Percentiles rank a stretch among this genome's conserved stretches.
Evolutionary conservation across 2,888 invertebrate species (phyloP).

Genomic region (Ophion slaviceki): DNA sequence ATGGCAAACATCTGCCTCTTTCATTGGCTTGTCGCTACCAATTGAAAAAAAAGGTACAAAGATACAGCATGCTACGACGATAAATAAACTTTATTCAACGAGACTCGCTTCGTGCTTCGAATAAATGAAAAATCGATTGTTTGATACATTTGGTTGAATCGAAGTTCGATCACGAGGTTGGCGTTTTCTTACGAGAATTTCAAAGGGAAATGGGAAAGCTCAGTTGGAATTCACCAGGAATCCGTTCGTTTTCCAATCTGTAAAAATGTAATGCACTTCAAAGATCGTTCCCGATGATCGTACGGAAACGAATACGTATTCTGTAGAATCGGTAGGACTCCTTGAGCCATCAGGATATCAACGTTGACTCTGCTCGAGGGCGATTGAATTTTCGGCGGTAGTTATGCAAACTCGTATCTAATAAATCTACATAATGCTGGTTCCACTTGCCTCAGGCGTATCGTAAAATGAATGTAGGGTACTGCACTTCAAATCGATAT

Average conservation of each 20-base stretch:
- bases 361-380: constrained; percentile 3
- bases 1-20: neutral
- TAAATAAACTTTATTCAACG: too few species aligned
- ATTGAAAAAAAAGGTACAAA: neutral
- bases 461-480: neutral
- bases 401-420: constrained; percentile 25
- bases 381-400: constrained; percentile 36
- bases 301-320: neutral
- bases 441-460: constrained; percentile 1
- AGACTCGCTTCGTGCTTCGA: neutral
- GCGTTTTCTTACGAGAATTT: neutral
- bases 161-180: constrained; percentile 5
- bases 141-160: neutral
- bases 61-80: too few species aligned
- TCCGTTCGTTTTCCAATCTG: constrained; percentile 16
- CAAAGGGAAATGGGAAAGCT: neutral
- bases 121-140: constrained; percentile 1
- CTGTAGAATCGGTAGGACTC: neutral
- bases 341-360: neutral
- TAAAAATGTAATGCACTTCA: constrained; percentile 18
- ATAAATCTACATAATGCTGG: constrained; percentile 43
- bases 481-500: neutral
- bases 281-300: constrained; percentile 9
- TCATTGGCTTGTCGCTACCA: neutral
- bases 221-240: neutral